These are phyloP conservation scores for Mizuhopecten yessoensis DNA, from an alignment of 1,140 invertebrate species.

Conservation along the genomic window DNA sequence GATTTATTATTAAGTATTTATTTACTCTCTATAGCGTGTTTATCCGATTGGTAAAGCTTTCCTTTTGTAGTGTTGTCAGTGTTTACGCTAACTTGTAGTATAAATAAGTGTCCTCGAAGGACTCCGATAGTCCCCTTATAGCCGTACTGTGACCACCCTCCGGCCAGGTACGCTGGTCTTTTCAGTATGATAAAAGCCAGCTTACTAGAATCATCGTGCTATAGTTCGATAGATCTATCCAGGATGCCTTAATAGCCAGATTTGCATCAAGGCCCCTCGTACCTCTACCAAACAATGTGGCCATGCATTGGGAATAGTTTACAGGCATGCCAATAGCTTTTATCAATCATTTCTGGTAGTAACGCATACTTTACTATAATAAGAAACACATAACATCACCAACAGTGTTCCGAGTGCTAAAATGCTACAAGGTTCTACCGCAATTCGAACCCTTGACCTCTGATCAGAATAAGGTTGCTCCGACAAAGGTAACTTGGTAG, in stretches of 20 bases:
- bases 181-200: background rate
- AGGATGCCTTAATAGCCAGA: background rate
- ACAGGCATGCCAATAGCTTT: too few relatives aligned
- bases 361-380: too few relatives aligned
- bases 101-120: background rate
- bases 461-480: too few relatives aligned
- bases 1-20: slow-evolving; percentile 14
- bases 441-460: too few relatives aligned
- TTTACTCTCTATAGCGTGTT: background rate
- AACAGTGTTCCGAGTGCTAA: too few relatives aligned
- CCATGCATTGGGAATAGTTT: too few relatives aligned
- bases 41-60: background rate
- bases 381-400: too few relatives aligned
- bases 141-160: background rate
- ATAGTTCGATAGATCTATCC: background rate
- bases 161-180: background rate
- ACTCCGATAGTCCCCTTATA: background rate
- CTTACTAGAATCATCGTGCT: background rate
- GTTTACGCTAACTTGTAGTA: slow-evolving; percentile 26
- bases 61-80: background rate
- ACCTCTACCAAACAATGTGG: too few relatives aligned
- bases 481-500: too few relatives aligned
- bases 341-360: too few relatives aligned
- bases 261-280: too few relatives aligned
- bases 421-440: too few relatives aligned